Conservation (phyloP, 2,797 vertebrate genomes). For the Alectoris magna region DNA sequence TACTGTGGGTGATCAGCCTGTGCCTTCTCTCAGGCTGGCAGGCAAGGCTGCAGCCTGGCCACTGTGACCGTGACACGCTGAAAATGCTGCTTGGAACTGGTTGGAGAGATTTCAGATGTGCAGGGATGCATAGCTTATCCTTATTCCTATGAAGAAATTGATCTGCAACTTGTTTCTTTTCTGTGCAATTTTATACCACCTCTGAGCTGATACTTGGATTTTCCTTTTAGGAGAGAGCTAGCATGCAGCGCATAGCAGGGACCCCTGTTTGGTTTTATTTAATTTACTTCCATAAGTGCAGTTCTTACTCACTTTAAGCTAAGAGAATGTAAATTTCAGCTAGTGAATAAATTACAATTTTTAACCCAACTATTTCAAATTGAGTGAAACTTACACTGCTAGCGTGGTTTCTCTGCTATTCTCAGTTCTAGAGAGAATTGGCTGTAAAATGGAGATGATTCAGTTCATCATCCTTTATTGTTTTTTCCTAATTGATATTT, state of each 20-base stretch:
- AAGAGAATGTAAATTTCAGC: slow-evolving; percentile 40
- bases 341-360: slow-evolving; percentile 47
- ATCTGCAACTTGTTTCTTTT: background rate
- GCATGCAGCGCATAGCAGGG: background rate
- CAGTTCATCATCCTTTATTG: slow-evolving; percentile 61
- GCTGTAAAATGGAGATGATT: slow-evolving; percentile 34
- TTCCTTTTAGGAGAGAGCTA: slow-evolving; percentile 21
- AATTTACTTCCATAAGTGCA: slow-evolving; percentile 55
- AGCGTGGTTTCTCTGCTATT: slow-evolving; percentile 14
- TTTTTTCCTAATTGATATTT: slow-evolving; percentile 73
- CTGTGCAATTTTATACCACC: background rate
- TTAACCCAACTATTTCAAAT: slow-evolving; percentile 39
- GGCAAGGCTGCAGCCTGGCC: background rate
- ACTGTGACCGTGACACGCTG: background rate
- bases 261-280: slow-evolving; percentile 23
- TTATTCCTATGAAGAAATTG: background rate
- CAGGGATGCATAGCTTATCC: background rate
- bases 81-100: background rate
- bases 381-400: slow-evolving; percentile 25
- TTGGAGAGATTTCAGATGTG: background rate
- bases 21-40: background rate
- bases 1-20: accelerated
- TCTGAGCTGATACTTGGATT: slow-evolving; percentile 36
- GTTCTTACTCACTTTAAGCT: slow-evolving; percentile 55
- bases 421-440: slow-evolving; percentile 48